Evolutionary conservation across 2,888 invertebrate species (phyloP).

Genomic region (Hirtodrosophila cameraria): DNA sequence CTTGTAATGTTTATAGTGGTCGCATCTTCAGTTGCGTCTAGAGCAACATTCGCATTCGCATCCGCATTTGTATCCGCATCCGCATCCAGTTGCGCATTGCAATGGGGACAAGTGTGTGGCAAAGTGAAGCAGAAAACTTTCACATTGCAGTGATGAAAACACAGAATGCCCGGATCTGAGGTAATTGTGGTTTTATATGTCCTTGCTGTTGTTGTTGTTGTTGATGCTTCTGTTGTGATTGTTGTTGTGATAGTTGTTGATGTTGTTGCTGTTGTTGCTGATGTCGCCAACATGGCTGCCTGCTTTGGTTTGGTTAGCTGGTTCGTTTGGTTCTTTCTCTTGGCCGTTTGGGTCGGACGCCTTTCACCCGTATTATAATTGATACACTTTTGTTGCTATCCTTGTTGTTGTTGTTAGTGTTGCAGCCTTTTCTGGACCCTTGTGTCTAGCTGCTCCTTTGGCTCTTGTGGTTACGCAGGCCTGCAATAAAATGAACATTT

Average conservation of each 20-base stretch:
- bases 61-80: slow-evolving; percentile 42
- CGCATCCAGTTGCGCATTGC: slow-evolving; percentile 87
- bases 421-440: slow-evolving; percentile 5
- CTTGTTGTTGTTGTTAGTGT: slow-evolving; percentile 10
- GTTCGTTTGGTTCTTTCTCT: not conserved
- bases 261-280: slow-evolving; percentile 37
- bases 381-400: slow-evolving; percentile 69
- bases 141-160: slow-evolving; percentile 94
- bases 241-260: not conserved
- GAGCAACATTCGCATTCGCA: slow-evolving; percentile 13
- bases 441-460: slow-evolving; percentile 9
- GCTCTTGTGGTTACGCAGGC: slow-evolving; percentile 60
- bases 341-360: slow-evolving; percentile 21
- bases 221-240: not conserved
- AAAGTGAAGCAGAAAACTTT: slow-evolving; percentile 93
- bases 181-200: slow-evolving; percentile 80
- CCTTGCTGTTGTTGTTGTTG: slow-evolving; percentile 13
- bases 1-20: slow-evolving; percentile 81
- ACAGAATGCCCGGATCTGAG: slow-evolving; percentile 92
- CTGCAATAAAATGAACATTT: slow-evolving; percentile 66
- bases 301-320: slow-evolving; percentile 21
- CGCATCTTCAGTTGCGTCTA: slow-evolving; percentile 29
- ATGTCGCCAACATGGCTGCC: slow-evolving; percentile 69
- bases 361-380: slow-evolving; percentile 75
- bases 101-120: slow-evolving; percentile 91